phyloP scores from a whole-genome alignment of 2,888 invertebrate species.

The Agapostemon virescens region DNA sequence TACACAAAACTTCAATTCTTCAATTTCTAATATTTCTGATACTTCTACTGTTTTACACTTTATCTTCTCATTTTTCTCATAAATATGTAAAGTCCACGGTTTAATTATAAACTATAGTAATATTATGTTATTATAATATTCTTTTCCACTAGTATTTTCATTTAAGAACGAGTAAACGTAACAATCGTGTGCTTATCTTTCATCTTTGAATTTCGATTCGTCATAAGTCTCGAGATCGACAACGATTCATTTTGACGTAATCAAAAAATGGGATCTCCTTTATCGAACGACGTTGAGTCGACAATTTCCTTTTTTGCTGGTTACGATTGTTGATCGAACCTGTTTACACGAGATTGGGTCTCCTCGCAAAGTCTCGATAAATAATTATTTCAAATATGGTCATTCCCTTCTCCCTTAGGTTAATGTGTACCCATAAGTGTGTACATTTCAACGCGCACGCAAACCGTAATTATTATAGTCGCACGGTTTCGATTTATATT shows the following conservation, averaged over 20 bases:
- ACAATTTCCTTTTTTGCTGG: constrained; percentile 18
- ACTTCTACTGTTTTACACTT: too few relatives aligned
- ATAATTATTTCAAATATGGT: constrained; percentile 35
- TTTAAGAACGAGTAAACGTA: too few relatives aligned
- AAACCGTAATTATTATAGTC: constrained; percentile 31
- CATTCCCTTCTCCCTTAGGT: not conserved
- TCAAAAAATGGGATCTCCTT: constrained; percentile 43
- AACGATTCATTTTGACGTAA: constrained; percentile 42
- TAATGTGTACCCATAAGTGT: not conserved
- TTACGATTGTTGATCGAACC: not conserved
- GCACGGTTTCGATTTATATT: constrained; percentile 20
- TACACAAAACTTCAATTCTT: too few relatives aligned
- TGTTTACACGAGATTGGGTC: constrained; percentile 44
- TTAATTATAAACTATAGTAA: too few relatives aligned
- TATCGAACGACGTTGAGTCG: constrained; percentile 46
- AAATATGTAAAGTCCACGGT: too few relatives aligned
- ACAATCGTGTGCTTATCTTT: not conserved
- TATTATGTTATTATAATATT: too few relatives aligned
- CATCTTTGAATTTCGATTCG: not conserved
- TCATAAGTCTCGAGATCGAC: not conserved
- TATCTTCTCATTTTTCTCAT: too few relatives aligned
- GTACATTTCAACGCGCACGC: constrained; percentile 10
- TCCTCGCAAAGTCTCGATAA: constrained; percentile 31
- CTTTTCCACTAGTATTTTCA: too few relatives aligned
- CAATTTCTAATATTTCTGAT: too few relatives aligned